Base-by-base conservation (phyloP, 2,888 invertebrate species). In the Platynereis dumerilii region DNA sequence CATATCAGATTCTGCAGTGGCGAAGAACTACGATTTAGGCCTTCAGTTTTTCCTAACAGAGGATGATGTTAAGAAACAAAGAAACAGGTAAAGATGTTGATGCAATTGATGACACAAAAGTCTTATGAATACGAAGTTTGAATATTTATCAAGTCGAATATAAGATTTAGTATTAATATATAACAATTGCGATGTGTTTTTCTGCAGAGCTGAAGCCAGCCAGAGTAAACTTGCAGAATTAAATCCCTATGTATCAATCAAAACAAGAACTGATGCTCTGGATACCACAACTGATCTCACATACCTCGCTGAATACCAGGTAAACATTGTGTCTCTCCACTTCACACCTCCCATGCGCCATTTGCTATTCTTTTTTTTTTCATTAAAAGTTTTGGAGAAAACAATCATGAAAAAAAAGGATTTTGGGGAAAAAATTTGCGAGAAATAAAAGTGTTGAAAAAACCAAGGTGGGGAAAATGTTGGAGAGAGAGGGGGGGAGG, bases 221-320 rank as follows among this genome's bases (percentile, higher is more conserved):
- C 65, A 72, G 12, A 61, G 62, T 0, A 69, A 73, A 29, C 67
- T 84, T 26, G 72, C 78, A 3, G 83, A 83, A 63, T 74, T 84
- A 60, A 84, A 84, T 65, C 81, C 83, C 0, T 81, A 83, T 71
- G 83, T 84, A 0, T 74, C 74, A 29, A 74, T 83, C 12, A 72
- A 74, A 24, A 70, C 75, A 0, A 34, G 70, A 45, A 73, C 76
- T 1, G 60, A 70, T 12, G 54, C 71, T 1, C 67, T 83, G n/a
- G 67, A 69, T 56, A 67, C 69, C 12, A 44, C 55, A n/a, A 69
- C 78, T 12, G 77, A 79, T 44, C 70, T 81, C 3, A 53, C 71
- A 7, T 81, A 77, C 68, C 73, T 81, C 26, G 69, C 68, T 34
- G 69, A 76, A 17, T 81, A 69, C 62, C 80, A 80, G 76, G 81